Conservation (phyloP, 2,113 vertebrate species). For the Vulpes vulpes region DNA sequence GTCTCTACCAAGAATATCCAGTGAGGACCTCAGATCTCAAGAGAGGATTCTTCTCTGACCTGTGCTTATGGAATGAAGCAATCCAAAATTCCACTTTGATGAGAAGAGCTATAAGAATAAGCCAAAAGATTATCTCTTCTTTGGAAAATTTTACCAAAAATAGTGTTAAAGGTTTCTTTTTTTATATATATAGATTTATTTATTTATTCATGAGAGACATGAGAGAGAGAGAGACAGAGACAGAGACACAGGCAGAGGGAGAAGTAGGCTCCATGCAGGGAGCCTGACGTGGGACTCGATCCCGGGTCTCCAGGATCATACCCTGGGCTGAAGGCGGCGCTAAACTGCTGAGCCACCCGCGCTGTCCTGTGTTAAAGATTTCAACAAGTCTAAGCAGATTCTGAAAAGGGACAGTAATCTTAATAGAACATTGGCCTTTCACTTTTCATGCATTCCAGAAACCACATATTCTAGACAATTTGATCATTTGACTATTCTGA, state of each 20-base stretch:
- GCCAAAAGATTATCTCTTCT: conserved; percentile 7
- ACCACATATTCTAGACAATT: background rate
- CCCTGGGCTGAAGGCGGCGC: too few relatives aligned
- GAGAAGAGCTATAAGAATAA: background rate
- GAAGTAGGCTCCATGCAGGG: too few relatives aligned
- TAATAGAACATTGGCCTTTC: conserved; percentile 49
- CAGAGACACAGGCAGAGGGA: too few relatives aligned
- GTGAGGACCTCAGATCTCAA: background rate
- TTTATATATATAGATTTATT: too few relatives aligned
- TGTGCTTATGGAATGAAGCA: background rate
- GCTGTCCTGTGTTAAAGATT: background rate
- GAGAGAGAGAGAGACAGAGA: too few relatives aligned
- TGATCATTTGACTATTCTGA: background rate
- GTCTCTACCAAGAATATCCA: background rate
- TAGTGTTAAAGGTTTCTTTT: background rate
- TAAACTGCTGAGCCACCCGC: too few relatives aligned
- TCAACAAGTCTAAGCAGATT: background rate
- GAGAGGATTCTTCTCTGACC: background rate
- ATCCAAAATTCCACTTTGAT: background rate
- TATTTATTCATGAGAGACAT: too few relatives aligned
- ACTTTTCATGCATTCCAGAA: conserved; percentile 7
- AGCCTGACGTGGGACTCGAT: too few relatives aligned
- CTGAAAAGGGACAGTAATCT: background rate
- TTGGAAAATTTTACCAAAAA: conserved; percentile 65
- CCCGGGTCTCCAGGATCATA: too few relatives aligned